Evolutionary conservation across 2,888 invertebrate genomes (phyloP), one percentile per base, ranked within the genome.

Genomic region (Heliconius sara): DNA sequence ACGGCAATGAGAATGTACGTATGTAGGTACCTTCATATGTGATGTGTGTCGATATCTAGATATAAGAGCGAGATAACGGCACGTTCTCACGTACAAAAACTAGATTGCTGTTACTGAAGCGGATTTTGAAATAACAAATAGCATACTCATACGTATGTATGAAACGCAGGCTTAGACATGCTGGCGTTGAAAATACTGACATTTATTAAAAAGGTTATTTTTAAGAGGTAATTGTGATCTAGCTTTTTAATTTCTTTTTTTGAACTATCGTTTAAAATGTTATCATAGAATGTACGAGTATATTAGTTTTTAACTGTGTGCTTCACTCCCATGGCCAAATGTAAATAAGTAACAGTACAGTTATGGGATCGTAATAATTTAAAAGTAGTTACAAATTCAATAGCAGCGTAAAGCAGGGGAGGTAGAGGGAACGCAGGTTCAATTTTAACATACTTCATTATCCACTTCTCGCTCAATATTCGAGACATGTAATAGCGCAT

Each of bases 51-150:
- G 25, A 27, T 78, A 52, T 66, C 19, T n/a, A 5, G 66, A 47
- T 43, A 60, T 47, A 16, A 22, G 22, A 67, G 16, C 12, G 16
- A 67, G 78, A 79, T 75, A 79, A 79, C 68, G 68, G 43, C 78
- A 79, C 78, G 74, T 67, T 30, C 57, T 75, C 78, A 79, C 78
- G 78, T 79, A 78, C 25, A 25, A n/a, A 30, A 74, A 68, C 43
- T 34, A 65, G 47, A 25, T 57, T 39, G 74, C 74, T 68, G 43
- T 47, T 74, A 25, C 39, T 60, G 16, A 65, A 34, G 43, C n/a
- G 27, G 22, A 78, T 78, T 73, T 73, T 74, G 74, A 63, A 73
- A 78, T 34, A n/a, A 39, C 13, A 43, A 22, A 39, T 43, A n/a
- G 68, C 68, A 70, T 39, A 30, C 30, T 30, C 30, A 4, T 30